These are phyloP conservation scores for Amphilophus citrinellus DNA, from an alignment of 2,113 vertebrate genomes.

Conservation along the genomic window DNA sequence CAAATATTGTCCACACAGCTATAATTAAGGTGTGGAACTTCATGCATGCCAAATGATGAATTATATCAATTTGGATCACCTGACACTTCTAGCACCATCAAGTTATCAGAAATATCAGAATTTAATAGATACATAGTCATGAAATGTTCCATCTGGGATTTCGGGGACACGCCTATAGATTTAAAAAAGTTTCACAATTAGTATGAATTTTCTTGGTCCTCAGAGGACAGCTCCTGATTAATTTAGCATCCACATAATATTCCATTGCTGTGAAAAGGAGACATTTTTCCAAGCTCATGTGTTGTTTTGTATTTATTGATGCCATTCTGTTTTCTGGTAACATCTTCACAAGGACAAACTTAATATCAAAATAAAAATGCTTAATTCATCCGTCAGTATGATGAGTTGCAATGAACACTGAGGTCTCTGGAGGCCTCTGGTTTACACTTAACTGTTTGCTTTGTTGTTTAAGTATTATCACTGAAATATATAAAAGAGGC, in stretches of 20 bases:
- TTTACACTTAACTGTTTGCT: neutral
- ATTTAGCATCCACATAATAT: neutral
- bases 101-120: no score
- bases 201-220: neutral
- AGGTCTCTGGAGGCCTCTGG: neutral
- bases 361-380: neutral
- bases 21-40: no score
- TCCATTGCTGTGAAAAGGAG: neutral
- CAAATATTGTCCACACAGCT: no score
- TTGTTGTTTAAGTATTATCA: neutral
- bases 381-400: neutral
- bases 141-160: no score
- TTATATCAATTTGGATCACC: no score
- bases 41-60: no score
- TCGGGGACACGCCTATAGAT: neutral
- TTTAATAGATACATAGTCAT: no score
- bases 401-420: no score
- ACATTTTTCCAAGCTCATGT: neutral
- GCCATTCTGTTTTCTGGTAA: neutral
- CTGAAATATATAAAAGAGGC: neutral
- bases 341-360: neutral
- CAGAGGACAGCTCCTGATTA: neutral
- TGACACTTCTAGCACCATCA: no score
- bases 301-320: neutral
- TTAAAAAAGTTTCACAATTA: neutral